phyloP scores from a whole-genome alignment of 35 echinoderm and acorn worm species.

The Ptychodera flava region DNA sequence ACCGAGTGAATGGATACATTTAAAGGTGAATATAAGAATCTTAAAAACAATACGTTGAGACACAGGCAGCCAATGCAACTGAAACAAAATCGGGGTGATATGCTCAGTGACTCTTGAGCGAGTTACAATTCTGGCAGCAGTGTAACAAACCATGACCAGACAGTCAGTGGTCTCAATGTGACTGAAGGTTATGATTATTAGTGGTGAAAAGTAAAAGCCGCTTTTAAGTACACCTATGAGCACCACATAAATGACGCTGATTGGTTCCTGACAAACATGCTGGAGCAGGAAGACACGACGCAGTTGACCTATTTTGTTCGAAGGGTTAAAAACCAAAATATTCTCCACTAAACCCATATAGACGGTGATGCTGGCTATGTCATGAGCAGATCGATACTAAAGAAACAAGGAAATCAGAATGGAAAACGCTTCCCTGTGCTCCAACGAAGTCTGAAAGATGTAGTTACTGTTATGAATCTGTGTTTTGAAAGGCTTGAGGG shows the following conservation, averaged over 20 bases:
- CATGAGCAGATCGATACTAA: constrained; percentile 42
- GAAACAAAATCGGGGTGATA: no score
- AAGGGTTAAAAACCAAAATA: constrained; percentile 47
- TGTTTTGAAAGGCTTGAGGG: background rate
- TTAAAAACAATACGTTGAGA: no score
- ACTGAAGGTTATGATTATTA: constrained; percentile 54
- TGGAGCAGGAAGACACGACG: constrained; percentile 36
- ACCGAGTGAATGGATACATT: no score
- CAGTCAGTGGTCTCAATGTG: constrained; percentile 31
- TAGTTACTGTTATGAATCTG: background rate
- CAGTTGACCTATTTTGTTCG: constrained; percentile 57
- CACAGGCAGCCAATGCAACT: no score
- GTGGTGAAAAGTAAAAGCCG: constrained; percentile 72
- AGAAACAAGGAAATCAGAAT: constrained; percentile 46
- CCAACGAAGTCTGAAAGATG: background rate
- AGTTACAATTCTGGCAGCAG: no score
- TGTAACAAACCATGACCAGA: constrained; percentile 27
- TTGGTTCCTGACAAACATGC: constrained; percentile 75
- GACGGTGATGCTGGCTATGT: constrained; percentile 83
- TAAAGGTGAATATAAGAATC: no score
- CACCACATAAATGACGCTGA: constrained; percentile 63
- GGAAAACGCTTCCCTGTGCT: constrained; percentile 30
- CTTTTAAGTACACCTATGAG: constrained; percentile 71
- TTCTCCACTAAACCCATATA: constrained; percentile 63
- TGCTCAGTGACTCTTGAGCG: no score